phyloP scores from a whole-genome alignment of 1,140 invertebrate genomes.

The Drosophila dunni region DNA sequence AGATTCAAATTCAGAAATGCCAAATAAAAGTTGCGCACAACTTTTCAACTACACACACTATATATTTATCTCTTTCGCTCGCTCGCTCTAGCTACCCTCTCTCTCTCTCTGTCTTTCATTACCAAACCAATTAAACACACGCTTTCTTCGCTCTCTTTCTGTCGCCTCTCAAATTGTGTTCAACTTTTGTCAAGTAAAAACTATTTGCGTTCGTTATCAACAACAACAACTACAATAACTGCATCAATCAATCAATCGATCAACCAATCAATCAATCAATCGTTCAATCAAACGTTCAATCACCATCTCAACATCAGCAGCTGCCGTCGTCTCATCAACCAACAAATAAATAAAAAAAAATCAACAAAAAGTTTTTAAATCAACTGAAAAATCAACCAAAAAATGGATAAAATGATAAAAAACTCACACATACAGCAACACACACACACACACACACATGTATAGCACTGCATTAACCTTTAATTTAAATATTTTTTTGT shows the following conservation, averaged over 20 bases:
- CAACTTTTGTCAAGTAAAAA: slow-evolving; percentile 53
- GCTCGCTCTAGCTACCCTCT: slow-evolving; percentile 1
- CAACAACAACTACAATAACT: slow-evolving; percentile 45
- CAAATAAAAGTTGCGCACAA: slow-evolving; percentile 71
- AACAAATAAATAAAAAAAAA: slow-evolving; percentile 16
- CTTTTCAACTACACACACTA: slow-evolving; percentile 55
- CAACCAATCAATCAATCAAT: slow-evolving; percentile 60
- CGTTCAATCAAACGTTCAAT: slow-evolving; percentile 60
- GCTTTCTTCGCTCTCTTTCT: slow-evolving; percentile 43
- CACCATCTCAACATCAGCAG: slow-evolving; percentile 42
- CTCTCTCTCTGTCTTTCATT: slow-evolving; percentile 31
- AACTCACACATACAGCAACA: background rate
- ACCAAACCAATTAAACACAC: slow-evolving; percentile 43
- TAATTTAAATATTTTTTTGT: background rate
- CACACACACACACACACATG: slow-evolving; percentile 21
- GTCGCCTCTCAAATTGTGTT: slow-evolving; percentile 30
- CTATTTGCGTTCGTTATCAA: slow-evolving; percentile 15
- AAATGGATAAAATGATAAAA: slow-evolving; percentile 31
- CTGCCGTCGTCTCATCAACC: slow-evolving; percentile 59
- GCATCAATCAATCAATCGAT: slow-evolving; percentile 71
- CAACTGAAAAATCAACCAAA: slow-evolving; percentile 17
- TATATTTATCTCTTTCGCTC: background rate
- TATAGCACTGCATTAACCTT: slow-evolving; percentile 13
- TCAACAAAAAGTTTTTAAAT: slow-evolving; percentile 29
- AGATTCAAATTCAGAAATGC: slow-evolving; percentile 24